Evolutionary conservation across 1,140 invertebrate genomes (phyloP).

Genomic region (Dreissena polymorpha): DNA sequence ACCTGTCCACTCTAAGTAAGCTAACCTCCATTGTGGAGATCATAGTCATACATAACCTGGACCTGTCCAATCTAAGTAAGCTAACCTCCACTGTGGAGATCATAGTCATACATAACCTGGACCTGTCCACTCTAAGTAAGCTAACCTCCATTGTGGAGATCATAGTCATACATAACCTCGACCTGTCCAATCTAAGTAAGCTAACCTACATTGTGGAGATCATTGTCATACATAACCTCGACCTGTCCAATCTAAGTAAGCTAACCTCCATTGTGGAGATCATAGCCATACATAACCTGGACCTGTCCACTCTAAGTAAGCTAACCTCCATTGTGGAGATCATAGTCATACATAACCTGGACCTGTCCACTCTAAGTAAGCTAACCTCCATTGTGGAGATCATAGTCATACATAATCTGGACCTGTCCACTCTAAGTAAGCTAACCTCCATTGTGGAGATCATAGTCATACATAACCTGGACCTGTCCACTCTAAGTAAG

Average conservation of each 20-base stretch:
- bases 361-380: conserved; percentile 89
- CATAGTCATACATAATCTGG: conserved; percentile 93
- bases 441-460: too few species aligned
- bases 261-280: too few species aligned
- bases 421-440: conserved; percentile 89
- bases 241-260: conserved; percentile 89
- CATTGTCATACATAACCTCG: conserved; percentile 93
- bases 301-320: conserved; percentile 89
- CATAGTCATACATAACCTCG: conserved; percentile 93
- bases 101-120: conserved; percentile 93
- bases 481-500: conserved; percentile 89
- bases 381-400: too few species aligned
- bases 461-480: conserved; percentile 93
- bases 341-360: conserved; percentile 93
- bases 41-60: conserved; percentile 93
- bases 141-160: too few species aligned
- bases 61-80: conserved; percentile 89
- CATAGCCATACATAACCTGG: conserved; percentile 93
- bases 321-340: too few species aligned
- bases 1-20: conserved; percentile 89
- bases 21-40: too few species aligned
- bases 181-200: conserved; percentile 89
- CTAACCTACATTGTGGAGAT: too few species aligned
- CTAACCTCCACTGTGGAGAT: conserved; percentile 92
- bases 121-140: conserved; percentile 89